These are phyloP conservation scores for Drosophila kikkawai DNA, from an alignment of 1,140 invertebrate species.

Conservation along the genomic window DNA sequence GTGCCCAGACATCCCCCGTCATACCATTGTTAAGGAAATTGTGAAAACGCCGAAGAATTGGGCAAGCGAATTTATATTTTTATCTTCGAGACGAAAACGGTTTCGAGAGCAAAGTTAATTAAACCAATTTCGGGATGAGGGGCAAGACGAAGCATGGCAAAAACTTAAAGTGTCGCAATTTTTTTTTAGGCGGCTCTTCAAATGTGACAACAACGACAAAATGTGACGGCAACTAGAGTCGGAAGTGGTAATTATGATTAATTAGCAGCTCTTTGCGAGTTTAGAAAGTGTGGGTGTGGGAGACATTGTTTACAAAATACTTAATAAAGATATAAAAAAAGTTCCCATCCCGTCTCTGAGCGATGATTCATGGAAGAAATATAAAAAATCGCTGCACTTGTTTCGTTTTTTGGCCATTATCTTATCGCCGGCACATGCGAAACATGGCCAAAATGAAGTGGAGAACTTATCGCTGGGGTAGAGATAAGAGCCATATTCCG, in stretches of 20 bases:
- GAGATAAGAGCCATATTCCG: slow-evolving; percentile 22
- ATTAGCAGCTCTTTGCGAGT: slow-evolving; percentile 44
- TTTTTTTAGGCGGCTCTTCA: slow-evolving; percentile 12
- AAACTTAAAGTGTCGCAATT: slow-evolving; percentile 51
- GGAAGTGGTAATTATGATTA: slow-evolving; percentile 61
- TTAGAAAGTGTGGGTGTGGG: slow-evolving; percentile 27
- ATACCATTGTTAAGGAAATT: slow-evolving; percentile 68
- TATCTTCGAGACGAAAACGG: slow-evolving; percentile 33
- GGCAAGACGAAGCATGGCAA: slow-evolving; percentile 5
- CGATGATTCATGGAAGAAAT: slow-evolving; percentile 36
- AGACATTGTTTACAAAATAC: slow-evolving; percentile 33
- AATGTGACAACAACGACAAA: slow-evolving; percentile 15
- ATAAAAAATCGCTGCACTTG: slow-evolving; percentile 49
- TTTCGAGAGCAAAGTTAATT: slow-evolving; percentile 49
- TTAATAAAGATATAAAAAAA: slow-evolving; percentile 18
- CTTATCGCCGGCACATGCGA: slow-evolving; percentile 56
- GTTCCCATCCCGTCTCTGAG: neutral
- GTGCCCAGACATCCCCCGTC: slow-evolving; percentile 9
- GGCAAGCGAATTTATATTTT: slow-evolving; percentile 58
- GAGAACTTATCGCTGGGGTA: slow-evolving; percentile 47
- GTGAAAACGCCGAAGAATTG: slow-evolving; percentile 63
- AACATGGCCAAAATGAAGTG: slow-evolving; percentile 70
- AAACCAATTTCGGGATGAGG: slow-evolving; percentile 41
- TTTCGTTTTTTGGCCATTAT: slow-evolving; percentile 40
- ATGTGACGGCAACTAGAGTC: slow-evolving; percentile 13